phyloP scores from a whole-genome alignment of 2,888 invertebrate species.

The Leucophenga montana region DNA sequence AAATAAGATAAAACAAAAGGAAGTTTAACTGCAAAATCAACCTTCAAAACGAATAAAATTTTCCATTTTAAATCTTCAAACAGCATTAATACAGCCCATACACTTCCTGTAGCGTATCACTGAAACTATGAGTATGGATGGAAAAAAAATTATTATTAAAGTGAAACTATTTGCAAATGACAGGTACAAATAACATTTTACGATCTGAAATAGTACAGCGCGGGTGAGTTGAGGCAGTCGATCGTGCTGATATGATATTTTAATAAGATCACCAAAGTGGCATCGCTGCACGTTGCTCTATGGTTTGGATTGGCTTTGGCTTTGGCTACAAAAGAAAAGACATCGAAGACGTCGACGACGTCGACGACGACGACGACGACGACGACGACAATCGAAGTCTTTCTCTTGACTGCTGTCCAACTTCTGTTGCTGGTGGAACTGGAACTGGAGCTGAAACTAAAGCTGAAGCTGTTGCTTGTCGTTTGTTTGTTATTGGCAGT shows the following conservation, averaged over 20 bases:
- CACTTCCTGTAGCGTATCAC: constrained; percentile 4
- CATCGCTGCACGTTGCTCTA: constrained; percentile 20
- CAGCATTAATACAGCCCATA: background rate
- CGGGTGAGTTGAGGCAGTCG: constrained; percentile 31
- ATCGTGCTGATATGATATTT: constrained; percentile 66
- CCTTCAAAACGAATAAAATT: too few species aligned
- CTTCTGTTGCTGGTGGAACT: too few species aligned
- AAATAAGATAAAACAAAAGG: too few species aligned
- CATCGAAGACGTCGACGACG: constrained; percentile 43
- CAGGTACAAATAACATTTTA: constrained; percentile 64
- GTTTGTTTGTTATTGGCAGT: constrained; percentile 31
- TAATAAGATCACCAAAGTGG: constrained; percentile 59
- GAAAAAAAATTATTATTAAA: constrained; percentile 30
- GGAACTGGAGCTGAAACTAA: background rate
- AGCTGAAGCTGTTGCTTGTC: constrained; percentile 2
- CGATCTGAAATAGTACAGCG: constrained; percentile 10
- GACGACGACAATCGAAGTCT: background rate
- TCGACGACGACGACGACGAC: constrained; percentile 40
- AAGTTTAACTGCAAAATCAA: too few species aligned
- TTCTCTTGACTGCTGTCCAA: background rate
- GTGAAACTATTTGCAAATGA: constrained; percentile 59
- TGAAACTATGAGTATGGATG: background rate
- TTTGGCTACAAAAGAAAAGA: constrained; percentile 33
- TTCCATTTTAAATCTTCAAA: background rate
- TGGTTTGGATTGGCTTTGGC: constrained; percentile 35